These are phyloP conservation scores for Aphelenchoides bicaudatus DNA, from an alignment of 2,888 invertebrate genomes.

Conservation along the genomic window DNA sequence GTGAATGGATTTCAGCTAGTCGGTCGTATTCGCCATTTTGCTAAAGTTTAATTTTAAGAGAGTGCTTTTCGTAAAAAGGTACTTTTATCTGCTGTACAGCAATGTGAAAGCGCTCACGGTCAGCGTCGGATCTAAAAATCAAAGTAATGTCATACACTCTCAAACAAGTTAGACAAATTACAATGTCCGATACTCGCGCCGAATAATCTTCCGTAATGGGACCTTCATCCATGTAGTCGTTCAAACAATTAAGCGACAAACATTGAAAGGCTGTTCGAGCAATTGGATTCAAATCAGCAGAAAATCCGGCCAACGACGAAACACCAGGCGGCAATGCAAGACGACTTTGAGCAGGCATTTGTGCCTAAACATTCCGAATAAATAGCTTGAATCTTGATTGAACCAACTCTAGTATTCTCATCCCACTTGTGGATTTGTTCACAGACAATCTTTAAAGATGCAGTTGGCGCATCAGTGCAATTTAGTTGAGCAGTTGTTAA, in stretches of 20 bases:
- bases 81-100: conserved; percentile 34
- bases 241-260: conserved; percentile 56
- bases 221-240: conserved; percentile 42
- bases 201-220: conserved; percentile 25
- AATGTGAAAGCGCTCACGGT: conserved; percentile 34
- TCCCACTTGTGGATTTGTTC: conserved; percentile 56
- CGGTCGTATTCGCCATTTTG: conserved; percentile 37
- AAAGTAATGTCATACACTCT: too few relatives aligned
- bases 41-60: too few relatives aligned
- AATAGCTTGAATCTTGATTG: conserved; percentile 3
- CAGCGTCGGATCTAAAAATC: too few relatives aligned
- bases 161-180: too few relatives aligned
- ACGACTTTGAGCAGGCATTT: conserved; percentile 38
- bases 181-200: conserved; percentile 38
- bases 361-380: conserved; percentile 25
- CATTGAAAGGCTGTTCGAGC: conserved; percentile 50
- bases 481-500: conserved; percentile 14
- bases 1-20: conserved; percentile 46
- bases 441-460: conserved; percentile 48
- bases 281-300: conserved; percentile 48
- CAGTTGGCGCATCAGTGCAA: conserved; percentile 41
- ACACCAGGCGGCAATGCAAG: conserved; percentile 47
- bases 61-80: too few relatives aligned
- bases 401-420: conserved; percentile 46
- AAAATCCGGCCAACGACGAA: conserved; percentile 26